Evolutionary conservation across 2,888 invertebrate species (phyloP), one percentile per base, ranked within the genome.

Genomic region (Chloromyia formosa): DNA sequence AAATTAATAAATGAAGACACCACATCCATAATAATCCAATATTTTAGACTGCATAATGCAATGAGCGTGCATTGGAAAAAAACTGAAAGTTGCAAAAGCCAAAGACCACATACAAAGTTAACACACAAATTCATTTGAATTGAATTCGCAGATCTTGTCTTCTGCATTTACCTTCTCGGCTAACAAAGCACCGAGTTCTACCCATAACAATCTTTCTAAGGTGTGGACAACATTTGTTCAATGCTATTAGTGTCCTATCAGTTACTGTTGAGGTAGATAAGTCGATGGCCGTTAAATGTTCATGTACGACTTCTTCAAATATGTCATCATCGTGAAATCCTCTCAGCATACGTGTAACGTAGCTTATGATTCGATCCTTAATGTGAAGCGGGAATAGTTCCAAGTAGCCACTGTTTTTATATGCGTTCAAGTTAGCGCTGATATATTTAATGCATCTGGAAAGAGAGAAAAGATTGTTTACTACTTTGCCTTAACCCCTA

Each of bases 321-420:
- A 76, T 54, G 42, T 73, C 54, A 35, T 75, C 61, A 35, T 76
- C 68, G 40, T 74, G 71, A 66, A 76, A 74, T 49, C 76, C 76
- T 18, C 58, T 53, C 14, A 53, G 54, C 27, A 72, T 23, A 14
- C 74, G 69, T 22, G 66, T 71, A 16, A 74, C 72, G 18, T 66
- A 64, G 27, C 45, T 56, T 0, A 76, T 74, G 18, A 76, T 64
- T 64, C 61, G 45, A 42, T 74, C 72, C 49, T 74, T 74, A 22
- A 76, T 74, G 49, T 64, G 64, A 49, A 62, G 42, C 20, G 76
- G 76, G 23, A 76, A 66, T 10, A 58, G 60, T 40, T 71, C 53
- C 49, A 76, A 58, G 18, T 56, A 71, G 1, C 71, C 71, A 45
- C 64, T 58, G 12, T 53, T 40, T 74, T 76, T 74, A 27, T 71